Percentiles rank a stretch among this genome's conserved stretches.
phyloP scores from a whole-genome alignment of 2,113 vertebrate genomes.

The Melanostigma gelatinosum region DNA sequence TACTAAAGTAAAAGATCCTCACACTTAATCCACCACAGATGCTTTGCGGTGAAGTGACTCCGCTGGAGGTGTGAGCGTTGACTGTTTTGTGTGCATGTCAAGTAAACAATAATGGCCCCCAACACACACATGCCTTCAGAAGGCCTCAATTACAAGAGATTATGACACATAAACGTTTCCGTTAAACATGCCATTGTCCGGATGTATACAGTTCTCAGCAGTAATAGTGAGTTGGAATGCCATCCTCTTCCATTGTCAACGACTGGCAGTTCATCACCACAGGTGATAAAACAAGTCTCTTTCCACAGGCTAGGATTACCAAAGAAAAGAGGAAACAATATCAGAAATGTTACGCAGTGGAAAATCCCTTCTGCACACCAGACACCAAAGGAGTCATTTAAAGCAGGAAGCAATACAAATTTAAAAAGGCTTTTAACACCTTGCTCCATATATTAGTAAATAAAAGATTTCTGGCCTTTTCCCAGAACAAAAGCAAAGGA shows the following conservation, averaged over 20 bases:
- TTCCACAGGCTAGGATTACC: constrained; percentile 72
- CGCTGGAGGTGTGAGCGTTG: constrained; percentile 42
- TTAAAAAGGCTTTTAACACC: constrained; percentile 21
- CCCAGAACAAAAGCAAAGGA: constrained; percentile 11
- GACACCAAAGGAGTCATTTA: constrained; percentile 26
- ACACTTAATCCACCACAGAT: neutral
- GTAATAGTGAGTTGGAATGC: constrained; percentile 56
- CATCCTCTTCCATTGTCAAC: constrained; percentile 51
- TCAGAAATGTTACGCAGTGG: constrained; percentile 26
- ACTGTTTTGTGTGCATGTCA: constrained; percentile 67
- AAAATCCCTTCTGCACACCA: constrained; percentile 50
- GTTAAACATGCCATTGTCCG: constrained; percentile 66
- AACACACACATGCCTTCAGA: constrained; percentile 65
- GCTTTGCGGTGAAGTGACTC: constrained; percentile 38
- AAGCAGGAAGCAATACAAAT: constrained; percentile 27
- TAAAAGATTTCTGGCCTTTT: constrained; percentile 27
- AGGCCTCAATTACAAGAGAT: constrained; percentile 73
- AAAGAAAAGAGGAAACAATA: constrained; percentile 50
- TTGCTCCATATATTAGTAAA: constrained; percentile 14
- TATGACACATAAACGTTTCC: constrained; percentile 72
- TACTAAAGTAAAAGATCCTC: neutral
- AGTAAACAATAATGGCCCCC: constrained; percentile 61
- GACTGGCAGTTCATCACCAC: constrained; percentile 59
- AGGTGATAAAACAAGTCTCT: constrained; percentile 49
- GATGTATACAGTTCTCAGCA: constrained; percentile 64